phyloP scores from a whole-genome alignment of 2,797 vertebrate genomes.

The Gobionotothen gibberifrons region DNA sequence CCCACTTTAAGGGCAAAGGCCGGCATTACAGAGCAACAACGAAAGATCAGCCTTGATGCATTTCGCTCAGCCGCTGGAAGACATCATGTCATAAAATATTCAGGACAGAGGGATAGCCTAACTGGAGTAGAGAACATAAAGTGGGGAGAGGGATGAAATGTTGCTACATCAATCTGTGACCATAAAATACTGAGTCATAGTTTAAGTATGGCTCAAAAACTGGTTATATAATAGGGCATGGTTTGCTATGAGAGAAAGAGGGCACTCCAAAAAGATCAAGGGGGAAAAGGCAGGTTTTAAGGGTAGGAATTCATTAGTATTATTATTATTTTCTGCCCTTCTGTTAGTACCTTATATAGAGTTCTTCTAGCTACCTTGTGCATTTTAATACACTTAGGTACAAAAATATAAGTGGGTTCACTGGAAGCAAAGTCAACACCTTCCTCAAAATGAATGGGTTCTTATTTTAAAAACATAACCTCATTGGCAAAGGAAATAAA shows the following conservation, averaged over 20 bases:
- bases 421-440: background rate
- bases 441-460: too few species aligned
- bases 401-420: background rate
- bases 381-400: background rate
- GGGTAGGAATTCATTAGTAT: background rate
- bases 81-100: conserved; percentile 65
- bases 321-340: background rate
- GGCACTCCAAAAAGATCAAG: conserved; percentile 1
- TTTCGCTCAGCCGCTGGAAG: conserved; percentile 38
- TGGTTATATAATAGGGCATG: conserved; percentile 22
- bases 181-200: conserved; percentile 60
- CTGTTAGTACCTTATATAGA: background rate
- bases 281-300: background rate
- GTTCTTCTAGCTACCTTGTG: background rate
- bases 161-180: conserved; percentile 48
- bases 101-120: conserved; percentile 46
- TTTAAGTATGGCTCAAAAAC: conserved; percentile 36
- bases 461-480: too few species aligned
- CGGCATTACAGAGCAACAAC: conserved; percentile 10
- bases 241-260: conserved; percentile 5
- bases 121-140: conserved; percentile 48
- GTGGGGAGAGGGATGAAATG: conserved; percentile 54
- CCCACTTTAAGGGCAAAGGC: conserved; percentile 13
- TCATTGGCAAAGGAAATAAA: background rate
- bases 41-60: conserved; percentile 29